Evolutionary conservation across 2,888 invertebrate species (phyloP).

Genomic region (Pseudococcus jackbeardsleyi): DNA sequence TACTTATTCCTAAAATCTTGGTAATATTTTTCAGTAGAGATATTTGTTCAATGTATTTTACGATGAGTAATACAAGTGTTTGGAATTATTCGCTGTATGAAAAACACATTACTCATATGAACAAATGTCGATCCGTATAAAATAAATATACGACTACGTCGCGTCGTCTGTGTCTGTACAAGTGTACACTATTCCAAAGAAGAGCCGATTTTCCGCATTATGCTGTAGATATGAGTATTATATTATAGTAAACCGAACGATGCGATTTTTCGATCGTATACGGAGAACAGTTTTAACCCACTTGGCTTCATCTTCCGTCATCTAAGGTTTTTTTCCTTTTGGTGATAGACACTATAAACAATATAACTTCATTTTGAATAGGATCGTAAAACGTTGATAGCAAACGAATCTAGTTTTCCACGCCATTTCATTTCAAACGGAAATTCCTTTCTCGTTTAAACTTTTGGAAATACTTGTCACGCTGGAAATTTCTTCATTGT

Average conservation of each 20-base stretch:
- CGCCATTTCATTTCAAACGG: slow-evolving; percentile 46
- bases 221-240: too few relatives aligned
- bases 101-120: too few relatives aligned
- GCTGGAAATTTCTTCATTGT: slow-evolving; percentile 49
- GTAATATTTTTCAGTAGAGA: too few relatives aligned
- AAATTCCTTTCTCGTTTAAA: slow-evolving; percentile 28
- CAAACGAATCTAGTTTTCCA: slow-evolving; percentile 56
- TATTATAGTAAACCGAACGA: neutral
- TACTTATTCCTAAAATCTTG: too few relatives aligned
- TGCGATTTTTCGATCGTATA: slow-evolving; percentile 18
- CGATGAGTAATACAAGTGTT: too few relatives aligned
- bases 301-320: neutral
- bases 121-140: too few relatives aligned
- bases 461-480: slow-evolving; percentile 33
- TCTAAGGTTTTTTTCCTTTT: neutral
- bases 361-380: slow-evolving; percentile 50
- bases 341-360: slow-evolving; percentile 52
- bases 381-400: slow-evolving; percentile 50
- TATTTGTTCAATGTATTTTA: too few relatives aligned
- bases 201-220: too few relatives aligned
- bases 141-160: too few relatives aligned
- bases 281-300: neutral
- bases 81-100: too few relatives aligned
- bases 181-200: too few relatives aligned
- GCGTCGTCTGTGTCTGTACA: too few relatives aligned